phyloP scores from a whole-genome alignment of 2,797 vertebrate genomes.

The Crenuchus spilurus region DNA sequence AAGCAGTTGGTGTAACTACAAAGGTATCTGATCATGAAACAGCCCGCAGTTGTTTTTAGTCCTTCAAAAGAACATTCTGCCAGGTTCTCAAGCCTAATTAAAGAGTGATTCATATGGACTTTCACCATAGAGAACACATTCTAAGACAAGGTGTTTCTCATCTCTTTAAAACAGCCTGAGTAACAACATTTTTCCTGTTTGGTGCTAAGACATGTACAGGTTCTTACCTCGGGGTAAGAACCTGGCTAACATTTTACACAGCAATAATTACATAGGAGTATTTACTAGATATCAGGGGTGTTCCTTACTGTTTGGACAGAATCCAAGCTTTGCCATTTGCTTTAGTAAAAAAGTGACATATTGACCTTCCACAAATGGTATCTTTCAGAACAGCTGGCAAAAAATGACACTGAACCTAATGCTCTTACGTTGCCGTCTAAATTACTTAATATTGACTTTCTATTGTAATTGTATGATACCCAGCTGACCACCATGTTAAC shows the following conservation, averaged over 20 bases:
- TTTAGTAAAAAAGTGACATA: no score
- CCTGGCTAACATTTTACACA: slow-evolving; percentile 15
- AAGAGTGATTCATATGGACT: slow-evolving; percentile 45
- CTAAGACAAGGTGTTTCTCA: slow-evolving; percentile 27
- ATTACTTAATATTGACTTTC: neutral
- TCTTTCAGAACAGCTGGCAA: neutral
- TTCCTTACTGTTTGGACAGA: neutral
- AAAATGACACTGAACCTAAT: neutral
- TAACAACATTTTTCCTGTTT: slow-evolving; percentile 2
- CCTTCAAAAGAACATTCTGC: slow-evolving; percentile 34
- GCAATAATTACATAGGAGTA: neutral
- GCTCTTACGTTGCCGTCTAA: neutral
- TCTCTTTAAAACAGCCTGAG: slow-evolving; percentile 17
- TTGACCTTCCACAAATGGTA: neutral
- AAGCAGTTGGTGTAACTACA: slow-evolving; percentile 14
- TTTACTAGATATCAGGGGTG: neutral
- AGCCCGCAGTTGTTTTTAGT: slow-evolving; percentile 38
- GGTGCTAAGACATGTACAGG: slow-evolving; percentile 1
- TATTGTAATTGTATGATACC: neutral
- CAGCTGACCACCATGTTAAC: neutral
- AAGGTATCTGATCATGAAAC: slow-evolving; percentile 25
- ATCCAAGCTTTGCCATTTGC: neutral
- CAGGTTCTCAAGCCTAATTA: slow-evolving; percentile 46
- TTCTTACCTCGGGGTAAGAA: neutral
- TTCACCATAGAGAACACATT: slow-evolving; percentile 27